Conservation (phyloP, 2,113 vertebrate species). For the Apodemus speciosus region DNA sequence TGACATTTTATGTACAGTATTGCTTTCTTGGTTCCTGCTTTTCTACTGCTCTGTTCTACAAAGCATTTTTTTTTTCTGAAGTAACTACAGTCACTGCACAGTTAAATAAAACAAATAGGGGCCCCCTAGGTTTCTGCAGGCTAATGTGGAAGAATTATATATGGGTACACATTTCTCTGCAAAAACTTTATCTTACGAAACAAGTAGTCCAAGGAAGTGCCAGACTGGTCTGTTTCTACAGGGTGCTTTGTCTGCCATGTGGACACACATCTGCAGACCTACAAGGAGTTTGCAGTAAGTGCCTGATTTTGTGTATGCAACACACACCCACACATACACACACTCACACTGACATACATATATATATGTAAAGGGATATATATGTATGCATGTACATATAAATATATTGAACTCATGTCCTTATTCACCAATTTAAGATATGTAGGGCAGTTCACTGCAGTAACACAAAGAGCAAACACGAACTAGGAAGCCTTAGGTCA, state of each 20-base stretch:
- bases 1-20: conserved; percentile 90
- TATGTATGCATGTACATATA: conserved; percentile 90
- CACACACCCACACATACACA: conserved; percentile 84
- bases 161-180: conserved; percentile 86
- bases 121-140: conserved; percentile 87
- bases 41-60: conserved; percentile 90
- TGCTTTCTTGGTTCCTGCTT: conserved; percentile 91
- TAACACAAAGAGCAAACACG: conserved; percentile 69
- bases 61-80: conserved; percentile 86
- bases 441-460: conserved; percentile 88
- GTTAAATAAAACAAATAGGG: conserved; percentile 87
- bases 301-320: conserved; percentile 89
- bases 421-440: conserved; percentile 89
- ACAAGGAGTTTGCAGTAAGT: conserved; percentile 91
- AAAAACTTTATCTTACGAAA: conserved; percentile 86
- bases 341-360: conserved; percentile 84
- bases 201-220: conserved; percentile 92
- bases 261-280: conserved; percentile 84
- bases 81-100: conserved; percentile 87
- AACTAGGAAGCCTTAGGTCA: conserved; percentile 90
- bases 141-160: conserved; percentile 86
- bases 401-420: conserved; percentile 88
- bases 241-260: conserved; percentile 86
- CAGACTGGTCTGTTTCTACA: conserved; percentile 91
- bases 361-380: conserved; percentile 85